A percentile compares a stretch with the other conserved stretches of the same genome.
Conservation (phyloP, 2,888 invertebrate species). For the Deroplatys truncata region DNA sequence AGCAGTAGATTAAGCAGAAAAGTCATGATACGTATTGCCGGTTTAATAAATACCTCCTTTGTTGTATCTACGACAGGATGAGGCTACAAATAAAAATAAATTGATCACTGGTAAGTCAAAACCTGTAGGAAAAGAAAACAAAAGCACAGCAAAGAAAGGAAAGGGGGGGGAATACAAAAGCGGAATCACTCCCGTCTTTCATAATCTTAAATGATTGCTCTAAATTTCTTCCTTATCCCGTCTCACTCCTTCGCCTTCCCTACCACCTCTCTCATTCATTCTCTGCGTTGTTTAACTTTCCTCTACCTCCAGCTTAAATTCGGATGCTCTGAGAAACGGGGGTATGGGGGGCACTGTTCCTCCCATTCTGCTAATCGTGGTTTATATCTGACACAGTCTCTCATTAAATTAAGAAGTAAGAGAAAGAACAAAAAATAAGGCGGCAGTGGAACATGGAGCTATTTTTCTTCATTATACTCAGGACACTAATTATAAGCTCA, state of each 20-base stretch:
- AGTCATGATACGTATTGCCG: no score
- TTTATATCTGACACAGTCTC: conserved; percentile 15
- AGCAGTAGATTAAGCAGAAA: no score
- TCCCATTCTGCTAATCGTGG: conserved; percentile 17
- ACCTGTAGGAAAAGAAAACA: background rate
- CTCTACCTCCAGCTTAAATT: background rate
- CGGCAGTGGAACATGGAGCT: background rate
- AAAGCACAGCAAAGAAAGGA: conserved; percentile 13
- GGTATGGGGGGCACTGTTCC: background rate
- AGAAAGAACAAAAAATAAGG: conserved; percentile 8
- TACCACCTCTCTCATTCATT: background rate
- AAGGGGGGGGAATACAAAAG: background rate
- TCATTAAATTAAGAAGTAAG: conserved; percentile 21
- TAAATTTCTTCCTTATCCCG: background rate
- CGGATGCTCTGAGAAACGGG: background rate
- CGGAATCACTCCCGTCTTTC: conserved; percentile 20
- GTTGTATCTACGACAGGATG: no score
- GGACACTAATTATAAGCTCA: conserved; percentile 20
- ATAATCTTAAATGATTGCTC: conserved; percentile 25
- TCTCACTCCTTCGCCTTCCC: background rate
- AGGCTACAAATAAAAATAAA: no score
- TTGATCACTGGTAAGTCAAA: background rate
- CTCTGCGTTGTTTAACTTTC: background rate
- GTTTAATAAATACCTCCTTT: no score
- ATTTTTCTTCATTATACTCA: conserved; percentile 23